phyloP scores from a whole-genome alignment of 2,113 vertebrate species.

The Sminthopsis crassicaudata region DNA sequence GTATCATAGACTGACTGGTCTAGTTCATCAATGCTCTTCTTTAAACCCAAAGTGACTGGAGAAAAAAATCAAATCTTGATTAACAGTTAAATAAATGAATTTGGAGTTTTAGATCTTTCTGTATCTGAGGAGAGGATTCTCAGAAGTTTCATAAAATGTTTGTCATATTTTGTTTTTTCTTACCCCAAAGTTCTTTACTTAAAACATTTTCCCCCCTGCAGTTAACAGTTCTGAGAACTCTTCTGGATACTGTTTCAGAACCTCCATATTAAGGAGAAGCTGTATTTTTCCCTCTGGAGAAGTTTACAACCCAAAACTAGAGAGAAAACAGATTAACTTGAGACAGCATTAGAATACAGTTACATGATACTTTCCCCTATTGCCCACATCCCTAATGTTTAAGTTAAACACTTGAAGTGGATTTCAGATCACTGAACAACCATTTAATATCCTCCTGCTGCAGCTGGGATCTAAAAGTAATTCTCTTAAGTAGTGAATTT shows the following conservation, averaged over 20 bases:
- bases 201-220: not conserved
- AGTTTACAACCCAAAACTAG: not conserved
- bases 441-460: constrained; percentile 19
- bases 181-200: not conserved
- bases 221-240: not conserved
- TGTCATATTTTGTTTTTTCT: not conserved
- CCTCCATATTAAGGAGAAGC: not conserved
- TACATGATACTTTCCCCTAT: not conserved
- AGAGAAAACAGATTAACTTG: not conserved
- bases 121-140: not conserved
- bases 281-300: not conserved
- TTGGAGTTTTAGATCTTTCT: not conserved
- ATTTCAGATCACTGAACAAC: constrained; percentile 9
- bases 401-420: not conserved
- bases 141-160: not conserved
- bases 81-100: not conserved
- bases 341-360: not conserved
- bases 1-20: not conserved
- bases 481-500: not conserved
- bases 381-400: constrained; percentile 21
- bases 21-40: not conserved
- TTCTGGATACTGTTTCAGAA: not conserved
- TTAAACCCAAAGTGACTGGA: not conserved
- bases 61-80: not conserved
- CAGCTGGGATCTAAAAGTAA: constrained; percentile 11